These are phyloP conservation scores for Vimba vimba DNA, from an alignment of 2,113 vertebrate genomes.

Conservation along the genomic window DNA sequence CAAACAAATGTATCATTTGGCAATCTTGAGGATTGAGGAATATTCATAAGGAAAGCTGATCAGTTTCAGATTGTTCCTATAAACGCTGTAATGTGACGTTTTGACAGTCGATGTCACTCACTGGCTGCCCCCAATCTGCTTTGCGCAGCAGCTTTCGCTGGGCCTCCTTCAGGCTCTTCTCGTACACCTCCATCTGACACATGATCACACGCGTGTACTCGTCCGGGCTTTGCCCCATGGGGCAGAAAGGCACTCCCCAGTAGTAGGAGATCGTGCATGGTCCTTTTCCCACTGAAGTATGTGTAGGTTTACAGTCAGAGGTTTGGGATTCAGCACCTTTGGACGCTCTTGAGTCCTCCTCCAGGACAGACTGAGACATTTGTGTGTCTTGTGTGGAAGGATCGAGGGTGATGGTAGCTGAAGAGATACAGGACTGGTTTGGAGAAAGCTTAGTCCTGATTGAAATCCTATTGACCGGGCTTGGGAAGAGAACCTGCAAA, in stretches of 20 bases:
- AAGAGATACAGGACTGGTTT: background rate
- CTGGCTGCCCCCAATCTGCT: slow-evolving; percentile 83
- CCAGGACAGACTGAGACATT: background rate
- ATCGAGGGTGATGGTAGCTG: background rate
- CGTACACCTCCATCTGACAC: slow-evolving; percentile 92
- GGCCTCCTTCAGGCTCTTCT: slow-evolving; percentile 89
- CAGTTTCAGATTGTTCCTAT: background rate
- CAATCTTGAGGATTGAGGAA: background rate
- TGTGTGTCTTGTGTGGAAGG: slow-evolving; percentile 3
- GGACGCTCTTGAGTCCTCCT: background rate
- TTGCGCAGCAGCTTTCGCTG: slow-evolving; percentile 87
- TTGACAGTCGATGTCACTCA: slow-evolving; percentile 9
- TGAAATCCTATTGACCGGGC: slow-evolving; percentile 62
- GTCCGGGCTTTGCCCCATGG: slow-evolving; percentile 86
- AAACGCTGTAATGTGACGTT: background rate
- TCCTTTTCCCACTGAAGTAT: slow-evolving; percentile 2
- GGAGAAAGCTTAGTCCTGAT: slow-evolving; percentile 13
- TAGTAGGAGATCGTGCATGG: slow-evolving; percentile 84
- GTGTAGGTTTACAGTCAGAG: background rate
- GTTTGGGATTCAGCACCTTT: background rate
- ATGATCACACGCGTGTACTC: slow-evolving; percentile 91
- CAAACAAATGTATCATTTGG: background rate
- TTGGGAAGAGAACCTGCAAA: slow-evolving; percentile 55
- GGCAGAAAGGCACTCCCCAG: slow-evolving; percentile 97
- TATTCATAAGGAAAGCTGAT: background rate